These are phyloP conservation scores for Conops quadrifasciatus DNA, from an alignment of 2,888 invertebrate genomes.

Conservation along the genomic window DNA sequence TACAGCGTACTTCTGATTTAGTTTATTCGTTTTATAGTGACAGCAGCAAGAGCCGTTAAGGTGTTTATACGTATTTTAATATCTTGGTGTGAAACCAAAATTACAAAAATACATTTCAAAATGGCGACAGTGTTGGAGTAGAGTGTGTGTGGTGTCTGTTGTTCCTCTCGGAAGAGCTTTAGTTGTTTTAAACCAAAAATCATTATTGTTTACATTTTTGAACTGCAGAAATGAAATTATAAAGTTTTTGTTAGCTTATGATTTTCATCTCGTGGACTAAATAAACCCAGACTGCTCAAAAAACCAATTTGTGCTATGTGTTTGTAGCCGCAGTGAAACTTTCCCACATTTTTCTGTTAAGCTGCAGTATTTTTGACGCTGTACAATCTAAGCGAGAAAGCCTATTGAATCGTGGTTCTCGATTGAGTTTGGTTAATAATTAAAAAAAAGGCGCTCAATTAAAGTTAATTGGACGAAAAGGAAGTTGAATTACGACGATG, in stretches of 20 bases:
- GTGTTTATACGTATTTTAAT: conserved; percentile 24
- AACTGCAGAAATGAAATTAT: not conserved
- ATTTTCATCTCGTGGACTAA: not conserved
- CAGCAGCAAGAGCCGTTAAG: conserved; percentile 21
- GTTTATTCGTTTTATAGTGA: conserved; percentile 25
- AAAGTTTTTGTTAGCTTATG: not conserved
- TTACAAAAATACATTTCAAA: conserved; percentile 45
- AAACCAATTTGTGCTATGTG: not conserved
- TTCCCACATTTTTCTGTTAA: not conserved
- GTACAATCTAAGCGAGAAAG: not conserved
- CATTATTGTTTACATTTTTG: conserved; percentile 9
- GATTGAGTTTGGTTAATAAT: conserved; percentile 5
- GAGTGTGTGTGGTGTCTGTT: conserved; percentile 41
- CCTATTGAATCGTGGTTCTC: not conserved
- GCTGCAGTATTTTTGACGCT: not conserved
- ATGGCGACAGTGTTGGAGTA: conserved; percentile 52
- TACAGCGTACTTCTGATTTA: not conserved
- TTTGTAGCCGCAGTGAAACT: conserved; percentile 12
- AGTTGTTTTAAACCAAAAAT: conserved; percentile 13
- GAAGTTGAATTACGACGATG: conserved; percentile 50
- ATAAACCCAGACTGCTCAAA: conserved; percentile 9
- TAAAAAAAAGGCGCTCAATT: conserved; percentile 9
- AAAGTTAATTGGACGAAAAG: not conserved
- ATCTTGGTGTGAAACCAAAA: conserved; percentile 29
- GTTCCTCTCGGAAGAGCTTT: conserved; percentile 33